Percentiles rank a stretch among this genome's conserved stretches.
Conservation (phyloP, 2,888 invertebrate species). For the Macrophya annulata region DNA sequence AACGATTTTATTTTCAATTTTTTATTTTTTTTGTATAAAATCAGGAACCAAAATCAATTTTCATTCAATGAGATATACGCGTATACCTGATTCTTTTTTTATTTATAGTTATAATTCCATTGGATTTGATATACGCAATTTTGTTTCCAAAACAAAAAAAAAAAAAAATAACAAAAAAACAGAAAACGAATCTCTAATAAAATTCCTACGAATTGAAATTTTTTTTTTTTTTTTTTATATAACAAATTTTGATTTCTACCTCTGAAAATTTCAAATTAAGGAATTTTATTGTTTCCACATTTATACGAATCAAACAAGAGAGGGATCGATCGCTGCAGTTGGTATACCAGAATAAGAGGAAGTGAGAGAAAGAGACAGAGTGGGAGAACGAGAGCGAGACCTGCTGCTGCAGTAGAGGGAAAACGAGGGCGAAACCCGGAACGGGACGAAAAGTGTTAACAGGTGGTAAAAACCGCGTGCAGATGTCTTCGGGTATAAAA, state of each 20-base stretch:
- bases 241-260: background rate
- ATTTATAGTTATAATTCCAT: too few species aligned
- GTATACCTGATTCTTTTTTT: too few species aligned
- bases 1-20: background rate
- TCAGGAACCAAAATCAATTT: background rate
- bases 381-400: background rate
- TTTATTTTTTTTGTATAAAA: background rate
- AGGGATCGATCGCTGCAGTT: conserved; percentile 2
- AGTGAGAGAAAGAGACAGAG: background rate
- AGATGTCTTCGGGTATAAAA: conserved; percentile 46
- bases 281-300: background rate
- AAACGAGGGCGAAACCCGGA: conserved; percentile 40
- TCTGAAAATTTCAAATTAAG: background rate
- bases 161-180: background rate
- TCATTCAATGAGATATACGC: too few species aligned
- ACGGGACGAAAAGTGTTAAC: conserved; percentile 52
- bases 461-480: conserved; percentile 52
- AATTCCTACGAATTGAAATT: background rate
- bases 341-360: background rate
- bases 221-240: background rate
- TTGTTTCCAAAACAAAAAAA: too few species aligned
- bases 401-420: background rate
- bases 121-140: too few species aligned
- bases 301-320: background rate
- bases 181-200: background rate